Evolutionary conservation across 2,113 vertebrate species (phyloP), one percentile per base, ranked within the genome.

Genomic region (Fulica atra): DNA sequence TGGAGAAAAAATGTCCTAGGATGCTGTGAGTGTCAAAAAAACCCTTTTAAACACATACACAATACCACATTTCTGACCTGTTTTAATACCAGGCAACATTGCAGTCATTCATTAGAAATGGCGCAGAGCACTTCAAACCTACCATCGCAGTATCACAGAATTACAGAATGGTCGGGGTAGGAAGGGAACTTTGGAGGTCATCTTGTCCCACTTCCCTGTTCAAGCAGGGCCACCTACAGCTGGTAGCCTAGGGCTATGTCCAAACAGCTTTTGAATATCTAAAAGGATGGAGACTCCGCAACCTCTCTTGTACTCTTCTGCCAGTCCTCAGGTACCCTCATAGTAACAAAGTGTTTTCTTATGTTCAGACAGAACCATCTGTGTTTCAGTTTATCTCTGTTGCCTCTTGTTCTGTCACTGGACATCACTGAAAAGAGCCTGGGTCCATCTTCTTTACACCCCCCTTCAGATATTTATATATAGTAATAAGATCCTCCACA

Each of bases 21-120:
- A 88, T 70, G 14, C 54, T 77, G 35, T 76, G 53, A 88, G 40
- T 73, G 36, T 66, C 54, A 69, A 85, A 96, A 92, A 46, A 71
- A 51, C 0, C 4, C 29, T 66, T 26, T 42, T 79, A 46, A 74
- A 89, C 72, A 48, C 15, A 46, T 16, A 65, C 26, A 42, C 21
- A 81, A 35, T 8, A 16, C 73, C 56, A 54, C 42, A 50, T 72
- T 56, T 23, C 36, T 83, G 64, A 7, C 38, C 42, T 83, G 16
- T 88, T 54, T 68, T 92, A 84, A 3, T 26, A 73, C 20, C 46
- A 83, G 28, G 38, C 69, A 77, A 70, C 1, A 1, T 33, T 70
- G 54, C 31, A 63, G 24, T 69, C 36, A 59, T 50, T 74, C 57
- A 31, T 44, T 59, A 64, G 42, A 65, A 92, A 35, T 17, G 23